Base-by-base conservation (phyloP, 2,888 invertebrate species). In the Monochamus alternatus region DNA sequence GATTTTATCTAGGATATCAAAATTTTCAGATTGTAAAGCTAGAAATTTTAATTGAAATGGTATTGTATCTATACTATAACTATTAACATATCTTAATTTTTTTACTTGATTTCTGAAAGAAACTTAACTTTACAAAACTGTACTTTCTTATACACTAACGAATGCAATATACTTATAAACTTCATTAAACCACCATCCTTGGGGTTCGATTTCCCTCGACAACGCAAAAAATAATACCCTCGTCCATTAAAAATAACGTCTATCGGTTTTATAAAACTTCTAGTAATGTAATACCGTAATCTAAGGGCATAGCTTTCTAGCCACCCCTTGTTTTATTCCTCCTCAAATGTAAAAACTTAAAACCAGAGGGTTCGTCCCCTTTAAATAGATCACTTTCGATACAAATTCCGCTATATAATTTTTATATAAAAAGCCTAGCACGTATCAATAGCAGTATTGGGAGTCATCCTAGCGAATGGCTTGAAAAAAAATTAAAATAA, bases 401-500 rank as follows among this genome's bases (percentile, higher is more conserved):
- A 76, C 75, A 77, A 77, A 79, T 73, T 79, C 75, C 70, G 65
- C 67, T 74, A 68, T 75, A 59, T 22, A 68, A 74, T 77, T 76
- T 74, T 73, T 65, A 62, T 71, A 62, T 59, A 14, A 47, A 62
- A 71, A 47, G 22, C 71, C 22, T 71, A 62, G 47, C 12, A 60
- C 63, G 67, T 60, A 63, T 62, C 3, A 73, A 73, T 71, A 70
- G 43, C 58, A 30, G 58, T 74, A 74, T 68, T 74, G 65, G 71
- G 51, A 55, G 38, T 44, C 52, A 63, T 47, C 75, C 75, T 76
- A 66, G 31, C 43, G 69, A 32, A 75, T 5, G 10, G 5, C 3
- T 32, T 75, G 76, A 69, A 81, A 80, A 84, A 83, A 84, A 84
- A 77, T 77, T 72, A 75, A 81, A 83, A 83, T 81, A 82, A 83